Evolutionary conservation across 2,797 vertebrate genomes (phyloP), one percentile per base, ranked within the genome.

Genomic region (Rhynchonycteris naso): DNA sequence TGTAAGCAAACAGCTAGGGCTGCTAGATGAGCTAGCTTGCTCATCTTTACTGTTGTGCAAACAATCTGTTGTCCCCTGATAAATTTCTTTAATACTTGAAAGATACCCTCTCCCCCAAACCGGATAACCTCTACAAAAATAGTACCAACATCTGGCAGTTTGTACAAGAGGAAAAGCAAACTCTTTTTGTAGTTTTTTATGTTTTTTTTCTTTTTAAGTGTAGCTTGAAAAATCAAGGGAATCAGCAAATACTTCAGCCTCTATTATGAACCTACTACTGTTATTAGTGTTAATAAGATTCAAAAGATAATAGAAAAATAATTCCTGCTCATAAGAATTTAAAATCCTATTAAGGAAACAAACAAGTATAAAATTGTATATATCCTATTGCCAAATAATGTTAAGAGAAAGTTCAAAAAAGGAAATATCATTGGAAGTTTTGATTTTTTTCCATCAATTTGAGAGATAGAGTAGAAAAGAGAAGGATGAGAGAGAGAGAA

Each of bases 201-300:
- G 28, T 74, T 76, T 78, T 19, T 30, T 87, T 1, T 30, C 6
- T 54, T 28, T 43, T 50, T 83, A 93, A 69, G 12, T 61, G 7
- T 88, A 82, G 65, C 21, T 94, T 84, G 38, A 95, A 96, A 82
- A 91, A 35, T 88, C 69, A 90, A 93, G 63, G 52, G 18, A 89
- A 83, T 66, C 50, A 90, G 88, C 35, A 93, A 87, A 88, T 33
- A 96, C 22, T 92, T 90, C 19, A 69, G 69, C 28, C 87, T 87
- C 79, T 91, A 80, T 74, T 74, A 47, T 59, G 33, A 92, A 88
- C 19, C 24, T 86, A 93, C 35, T 65, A 72, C 8, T 59, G 68
- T 5, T 5, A 50, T 84, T 75, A 75, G 19, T 84, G 66, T 16
- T 88, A 28, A 9, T 82, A 80, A 79, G 47, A 92, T 75, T 10